These are phyloP conservation scores for Chlorodrepanis virens DNA, from an alignment of 2,113 vertebrate genomes.

Conservation along the genomic window DNA sequence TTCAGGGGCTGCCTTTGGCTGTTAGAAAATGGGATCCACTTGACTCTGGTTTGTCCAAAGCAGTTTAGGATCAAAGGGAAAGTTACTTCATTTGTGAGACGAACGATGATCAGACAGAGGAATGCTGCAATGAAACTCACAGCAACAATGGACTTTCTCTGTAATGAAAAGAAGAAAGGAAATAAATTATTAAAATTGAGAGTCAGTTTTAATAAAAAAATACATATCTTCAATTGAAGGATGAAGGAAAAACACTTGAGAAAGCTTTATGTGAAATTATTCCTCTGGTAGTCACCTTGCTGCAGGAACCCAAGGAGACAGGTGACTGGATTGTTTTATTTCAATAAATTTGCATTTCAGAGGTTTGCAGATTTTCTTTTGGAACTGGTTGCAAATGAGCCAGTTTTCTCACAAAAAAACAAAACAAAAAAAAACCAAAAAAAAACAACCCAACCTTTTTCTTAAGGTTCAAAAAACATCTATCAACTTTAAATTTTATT, in stretches of 20 bases:
- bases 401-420: neutral
- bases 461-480: neutral
- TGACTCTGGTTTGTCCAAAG: conserved; percentile 81
- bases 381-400: neutral
- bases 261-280: neutral
- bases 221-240: neutral
- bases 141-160: conserved; percentile 87
- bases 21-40: conserved; percentile 83
- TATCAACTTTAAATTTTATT: neutral
- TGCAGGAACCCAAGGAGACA: neutral
- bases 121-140: conserved; percentile 83
- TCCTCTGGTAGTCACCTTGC: neutral
- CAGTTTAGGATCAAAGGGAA: conserved; percentile 85
- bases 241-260: neutral
- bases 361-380: neutral
- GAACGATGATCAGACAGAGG: conserved; percentile 85
- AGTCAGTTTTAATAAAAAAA: neutral
- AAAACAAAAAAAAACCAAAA: neutral
- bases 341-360: neutral
- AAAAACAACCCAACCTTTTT: neutral
- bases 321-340: neutral
- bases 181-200: neutral
- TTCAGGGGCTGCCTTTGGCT: conserved; percentile 78
- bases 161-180: conserved; percentile 44
- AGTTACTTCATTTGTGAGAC: conserved; percentile 86